Evolutionary conservation across 2,797 vertebrate genomes (phyloP).

Genomic region (Intellagama lesueurii): DNA sequence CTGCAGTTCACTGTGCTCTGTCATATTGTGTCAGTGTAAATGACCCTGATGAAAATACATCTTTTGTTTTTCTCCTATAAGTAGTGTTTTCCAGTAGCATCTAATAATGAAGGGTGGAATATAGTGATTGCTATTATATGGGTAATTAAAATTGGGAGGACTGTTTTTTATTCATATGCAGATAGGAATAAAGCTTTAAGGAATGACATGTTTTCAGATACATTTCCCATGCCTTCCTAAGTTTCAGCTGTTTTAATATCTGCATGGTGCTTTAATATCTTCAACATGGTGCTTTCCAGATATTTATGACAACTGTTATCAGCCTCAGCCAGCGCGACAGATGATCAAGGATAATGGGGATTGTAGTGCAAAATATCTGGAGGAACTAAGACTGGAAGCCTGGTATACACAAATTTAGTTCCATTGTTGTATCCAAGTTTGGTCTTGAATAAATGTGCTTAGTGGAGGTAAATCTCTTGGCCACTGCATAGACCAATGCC

Average conservation of each 20-base stretch:
- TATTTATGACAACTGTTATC: not conserved
- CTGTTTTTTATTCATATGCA: not conserved
- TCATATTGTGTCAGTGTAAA: not conserved
- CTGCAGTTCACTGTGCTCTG: not conserved
- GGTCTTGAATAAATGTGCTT: not conserved
- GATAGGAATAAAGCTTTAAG: not conserved
- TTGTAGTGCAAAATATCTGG: not conserved
- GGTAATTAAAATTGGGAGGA: not conserved
- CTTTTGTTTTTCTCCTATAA: not conserved
- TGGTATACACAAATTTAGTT: not conserved
- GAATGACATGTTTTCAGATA: slow-evolving; percentile 4
- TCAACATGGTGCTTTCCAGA: not conserved
- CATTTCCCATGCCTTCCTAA: not conserved
- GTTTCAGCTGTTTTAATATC: not conserved
- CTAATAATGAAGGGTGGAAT: not conserved
- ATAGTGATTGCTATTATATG: not conserved
- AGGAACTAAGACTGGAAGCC: not conserved
- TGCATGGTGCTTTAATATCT: too few species aligned
- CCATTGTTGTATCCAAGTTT: not conserved
- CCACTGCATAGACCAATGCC: not conserved
- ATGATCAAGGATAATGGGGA: not conserved
- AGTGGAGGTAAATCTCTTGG: not conserved
- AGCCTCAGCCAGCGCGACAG: not conserved
- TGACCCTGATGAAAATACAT: not conserved
- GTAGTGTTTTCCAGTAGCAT: not conserved